A percentile compares a stretch with the other conserved stretches of the same genome.
Evolutionary conservation across 2,113 vertebrate species (phyloP).

Genomic region (Platichthys stellatus): DNA sequence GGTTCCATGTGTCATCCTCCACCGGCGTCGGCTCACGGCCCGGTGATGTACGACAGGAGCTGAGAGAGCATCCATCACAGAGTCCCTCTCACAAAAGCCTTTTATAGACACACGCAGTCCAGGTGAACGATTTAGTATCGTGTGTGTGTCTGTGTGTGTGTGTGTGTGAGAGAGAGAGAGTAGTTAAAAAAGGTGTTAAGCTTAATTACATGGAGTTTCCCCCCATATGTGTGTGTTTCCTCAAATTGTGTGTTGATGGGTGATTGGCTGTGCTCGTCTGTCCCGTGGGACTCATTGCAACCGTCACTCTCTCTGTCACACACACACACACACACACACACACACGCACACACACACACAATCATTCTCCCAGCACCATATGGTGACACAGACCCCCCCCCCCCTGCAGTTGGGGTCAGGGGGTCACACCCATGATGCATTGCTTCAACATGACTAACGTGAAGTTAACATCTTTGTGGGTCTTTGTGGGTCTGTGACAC

Average conservation of each 20-base stretch:
- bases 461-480: slow-evolving; percentile 24
- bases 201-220: neutral
- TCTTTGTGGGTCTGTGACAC: slow-evolving; percentile 15
- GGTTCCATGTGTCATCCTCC: slow-evolving; percentile 63
- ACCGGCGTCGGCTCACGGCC: slow-evolving; percentile 15
- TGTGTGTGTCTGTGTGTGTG: slow-evolving; percentile 19
- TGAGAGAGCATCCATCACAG: slow-evolving; percentile 55
- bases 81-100: slow-evolving; percentile 46
- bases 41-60: slow-evolving; percentile 61
- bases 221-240: slow-evolving; percentile 19
- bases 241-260: slow-evolving; percentile 34
- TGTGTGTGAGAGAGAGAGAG: neutral
- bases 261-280: slow-evolving; percentile 40
- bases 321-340: slow-evolving; percentile 38
- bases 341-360: slow-evolving; percentile 16
- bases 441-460: slow-evolving; percentile 42
- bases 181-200: no score
- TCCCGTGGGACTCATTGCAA: slow-evolving; percentile 69
- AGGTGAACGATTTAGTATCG: slow-evolving; percentile 15
- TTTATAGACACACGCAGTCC: slow-evolving; percentile 32
- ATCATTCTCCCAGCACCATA: slow-evolving; percentile 70
- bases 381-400: slow-evolving; percentile 68
- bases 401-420: slow-evolving; percentile 58
- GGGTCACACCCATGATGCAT: slow-evolving; percentile 69
- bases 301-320: slow-evolving; percentile 42